Evolutionary conservation across 64 coral and sea anemone species (phyloP).

Genomic region (Montipora cactus): DNA sequence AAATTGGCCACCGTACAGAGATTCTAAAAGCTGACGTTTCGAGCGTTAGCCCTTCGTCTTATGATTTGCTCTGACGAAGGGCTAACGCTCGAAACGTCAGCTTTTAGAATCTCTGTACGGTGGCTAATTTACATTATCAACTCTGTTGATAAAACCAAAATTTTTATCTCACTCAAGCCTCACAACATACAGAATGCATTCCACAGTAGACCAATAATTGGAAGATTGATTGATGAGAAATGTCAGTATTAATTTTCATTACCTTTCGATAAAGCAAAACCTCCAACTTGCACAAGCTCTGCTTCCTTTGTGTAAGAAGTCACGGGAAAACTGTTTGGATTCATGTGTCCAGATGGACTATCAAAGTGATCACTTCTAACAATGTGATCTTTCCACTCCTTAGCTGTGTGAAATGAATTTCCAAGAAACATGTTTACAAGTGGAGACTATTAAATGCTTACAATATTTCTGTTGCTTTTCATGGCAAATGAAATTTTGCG

Average conservation of each 20-base stretch:
- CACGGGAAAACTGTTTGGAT: conserved; percentile 76
- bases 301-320: conserved; percentile 51
- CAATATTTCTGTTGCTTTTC: neutral
- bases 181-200: neutral
- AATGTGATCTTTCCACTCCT: conserved; percentile 80
- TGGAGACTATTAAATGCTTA: neutral
- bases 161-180: too few species aligned
- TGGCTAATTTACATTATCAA: too few species aligned
- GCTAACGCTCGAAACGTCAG: too few species aligned
- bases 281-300: conserved; percentile 72
- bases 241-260: neutral
- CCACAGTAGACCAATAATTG: neutral
- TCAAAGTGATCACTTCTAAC: conserved; percentile 82
- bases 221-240: neutral
- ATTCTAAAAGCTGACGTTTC: too few species aligned
- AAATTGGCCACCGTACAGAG: too few species aligned
- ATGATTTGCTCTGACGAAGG: too few species aligned
- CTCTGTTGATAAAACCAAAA: too few species aligned
- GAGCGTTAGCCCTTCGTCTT: too few species aligned
- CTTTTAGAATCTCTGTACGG: too few species aligned
- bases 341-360: conserved; percentile 73
- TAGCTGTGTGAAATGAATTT: conserved; percentile 52
- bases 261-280: conserved; percentile 75
- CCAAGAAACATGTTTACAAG: neutral
- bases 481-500: neutral